These are phyloP conservation scores for Sinhomidia bicolor DNA, from an alignment of 2,888 invertebrate genomes.

Conservation along the genomic window DNA sequence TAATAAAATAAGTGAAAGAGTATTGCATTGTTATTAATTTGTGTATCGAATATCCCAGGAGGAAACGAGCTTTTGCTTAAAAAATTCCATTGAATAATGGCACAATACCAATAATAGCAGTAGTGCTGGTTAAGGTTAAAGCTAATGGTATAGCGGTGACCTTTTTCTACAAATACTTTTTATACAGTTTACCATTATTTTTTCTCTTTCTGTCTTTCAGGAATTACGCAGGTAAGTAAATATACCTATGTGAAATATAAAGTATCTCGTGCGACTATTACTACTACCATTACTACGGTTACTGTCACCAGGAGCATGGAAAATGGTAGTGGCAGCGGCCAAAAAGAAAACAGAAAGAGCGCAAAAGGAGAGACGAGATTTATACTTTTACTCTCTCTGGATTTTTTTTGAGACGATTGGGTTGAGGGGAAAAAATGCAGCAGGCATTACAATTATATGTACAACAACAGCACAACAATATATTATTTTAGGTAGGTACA, in stretches of 20 bases:
- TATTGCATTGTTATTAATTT: constrained; percentile 67
- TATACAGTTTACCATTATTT: background rate
- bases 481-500: background rate
- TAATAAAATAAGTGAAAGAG: constrained; percentile 48
- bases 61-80: constrained; percentile 31
- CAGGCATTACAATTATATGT: background rate
- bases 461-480: background rate
- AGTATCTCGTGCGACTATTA: constrained; percentile 40
- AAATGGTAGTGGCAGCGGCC: background rate
- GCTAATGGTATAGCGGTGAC: background rate
- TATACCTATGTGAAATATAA: background rate
- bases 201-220: too few species aligned
- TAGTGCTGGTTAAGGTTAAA: background rate
- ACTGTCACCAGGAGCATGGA: too few species aligned
- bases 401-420: constrained; percentile 7
- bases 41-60: constrained; percentile 57
- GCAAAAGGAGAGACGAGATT: background rate
- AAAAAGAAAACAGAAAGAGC: background rate
- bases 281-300: too few species aligned
- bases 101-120: constrained; percentile 27
- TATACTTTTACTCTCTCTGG: constrained; percentile 1
- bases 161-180: background rate
- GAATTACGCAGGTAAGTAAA: too few species aligned
- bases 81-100: constrained; percentile 24
- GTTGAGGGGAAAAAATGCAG: background rate